Evolutionary conservation across 2,888 invertebrate species (phyloP).

Genomic region (Hemicrepidius hirtus): DNA sequence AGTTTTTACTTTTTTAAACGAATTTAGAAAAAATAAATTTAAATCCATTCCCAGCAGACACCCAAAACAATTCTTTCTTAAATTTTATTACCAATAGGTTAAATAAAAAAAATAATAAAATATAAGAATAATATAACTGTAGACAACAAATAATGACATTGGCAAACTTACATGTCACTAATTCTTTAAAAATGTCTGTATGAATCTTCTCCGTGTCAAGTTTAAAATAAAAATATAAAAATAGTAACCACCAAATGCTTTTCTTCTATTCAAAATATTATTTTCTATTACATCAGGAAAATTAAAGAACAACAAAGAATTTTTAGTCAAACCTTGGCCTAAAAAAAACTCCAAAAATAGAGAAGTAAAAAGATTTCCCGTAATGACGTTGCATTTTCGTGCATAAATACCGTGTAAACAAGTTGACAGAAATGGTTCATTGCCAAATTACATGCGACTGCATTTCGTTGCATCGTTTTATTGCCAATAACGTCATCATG

Average conservation of each 20-base stretch:
- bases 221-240: not conserved
- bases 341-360: not conserved
- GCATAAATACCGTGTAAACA: constrained; percentile 15
- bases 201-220: not conserved
- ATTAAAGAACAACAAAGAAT: not conserved
- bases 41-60: too few relatives aligned
- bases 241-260: constrained; percentile 1
- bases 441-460: constrained; percentile 57
- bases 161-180: not conserved
- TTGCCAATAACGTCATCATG: constrained; percentile 55
- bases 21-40: too few relatives aligned
- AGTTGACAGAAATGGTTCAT: constrained; percentile 55
- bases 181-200: not conserved
- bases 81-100: too few relatives aligned
- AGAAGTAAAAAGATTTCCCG: not conserved
- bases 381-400: not conserved
- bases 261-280: not conserved
- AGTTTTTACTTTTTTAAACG: too few relatives aligned
- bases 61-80: too few relatives aligned
- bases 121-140: too few relatives aligned
- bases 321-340: not conserved
- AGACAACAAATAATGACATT: not conserved
- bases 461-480: constrained; percentile 49
- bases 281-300: not conserved
- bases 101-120: too few relatives aligned